Conservation (phyloP, 2,888 invertebrate species). For the Theretra japonica region DNA sequence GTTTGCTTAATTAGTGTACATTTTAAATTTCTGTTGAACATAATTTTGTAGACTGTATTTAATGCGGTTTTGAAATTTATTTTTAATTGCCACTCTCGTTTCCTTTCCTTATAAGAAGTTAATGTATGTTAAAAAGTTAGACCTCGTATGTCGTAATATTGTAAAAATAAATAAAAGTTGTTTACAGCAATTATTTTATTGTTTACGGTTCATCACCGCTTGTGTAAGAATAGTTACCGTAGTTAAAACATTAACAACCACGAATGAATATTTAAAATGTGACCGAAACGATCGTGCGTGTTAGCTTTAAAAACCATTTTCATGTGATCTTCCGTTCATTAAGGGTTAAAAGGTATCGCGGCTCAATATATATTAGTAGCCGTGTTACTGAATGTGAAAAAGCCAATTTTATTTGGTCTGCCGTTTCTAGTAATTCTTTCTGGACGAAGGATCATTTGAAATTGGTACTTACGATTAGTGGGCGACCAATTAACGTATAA, state of each 20-base stretch:
- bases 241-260: conserved; percentile 75
- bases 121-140: not conserved
- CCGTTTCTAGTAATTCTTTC: not conserved
- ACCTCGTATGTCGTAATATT: conserved; percentile 19
- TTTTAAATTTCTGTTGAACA: conserved; percentile 39
- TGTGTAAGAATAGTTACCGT: conserved; percentile 69
- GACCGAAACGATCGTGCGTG: conserved; percentile 64
- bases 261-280: conserved; percentile 73
- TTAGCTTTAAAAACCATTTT: conserved; percentile 41
- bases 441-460: conserved; percentile 41
- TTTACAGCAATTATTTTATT: conserved; percentile 63
- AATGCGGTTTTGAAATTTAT: conserved; percentile 30
- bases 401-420: conserved; percentile 43
- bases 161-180: conserved; percentile 27
- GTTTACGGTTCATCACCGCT: conserved; percentile 73
- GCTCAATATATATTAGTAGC: conserved; percentile 47
- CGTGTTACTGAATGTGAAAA: conserved; percentile 33
- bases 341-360: conserved; percentile 1
- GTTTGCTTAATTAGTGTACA: conserved; percentile 53
- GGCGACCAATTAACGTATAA: conserved; percentile 80
- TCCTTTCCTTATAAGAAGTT: not conserved
- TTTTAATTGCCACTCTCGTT: conserved; percentile 15
- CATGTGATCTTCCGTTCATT: conserved; percentile 30
- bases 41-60: conserved; percentile 23
- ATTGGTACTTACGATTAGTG: conserved; percentile 59